phyloP scores from a whole-genome alignment of 2,888 invertebrate genomes.

The Folsomia manolachei region DNA sequence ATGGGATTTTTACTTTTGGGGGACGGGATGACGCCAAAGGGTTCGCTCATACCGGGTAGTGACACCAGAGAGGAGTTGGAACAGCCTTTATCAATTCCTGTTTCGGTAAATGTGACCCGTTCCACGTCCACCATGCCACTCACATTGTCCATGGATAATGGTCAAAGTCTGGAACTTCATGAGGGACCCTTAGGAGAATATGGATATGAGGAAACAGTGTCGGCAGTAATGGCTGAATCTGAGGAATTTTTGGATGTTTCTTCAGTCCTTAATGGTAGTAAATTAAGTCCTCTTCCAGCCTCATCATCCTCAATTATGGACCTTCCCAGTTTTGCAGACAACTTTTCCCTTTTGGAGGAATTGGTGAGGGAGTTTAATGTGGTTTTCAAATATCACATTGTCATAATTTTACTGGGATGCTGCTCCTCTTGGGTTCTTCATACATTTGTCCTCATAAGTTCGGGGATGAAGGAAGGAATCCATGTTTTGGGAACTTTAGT shows the following conservation, averaged over 20 bases:
- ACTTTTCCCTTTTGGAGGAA: background rate
- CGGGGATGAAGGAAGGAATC: background rate
- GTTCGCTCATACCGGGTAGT: background rate
- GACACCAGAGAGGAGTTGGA: too few species aligned
- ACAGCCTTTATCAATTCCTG: too few species aligned
- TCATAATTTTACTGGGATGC: background rate
- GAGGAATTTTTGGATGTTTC: background rate
- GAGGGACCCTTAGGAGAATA: too few species aligned
- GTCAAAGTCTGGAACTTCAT: background rate
- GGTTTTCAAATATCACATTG: slow-evolving; percentile 6
- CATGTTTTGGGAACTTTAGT: background rate
- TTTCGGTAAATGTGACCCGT: too few species aligned
- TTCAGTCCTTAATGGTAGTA: background rate
- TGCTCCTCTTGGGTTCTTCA: slow-evolving; percentile 3
- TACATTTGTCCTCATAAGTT: background rate
- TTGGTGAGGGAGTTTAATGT: background rate
- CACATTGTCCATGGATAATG: background rate
- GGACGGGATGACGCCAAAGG: background rate
- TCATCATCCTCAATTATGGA: background rate
- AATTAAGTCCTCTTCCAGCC: background rate
- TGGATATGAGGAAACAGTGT: background rate
- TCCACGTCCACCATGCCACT: background rate
- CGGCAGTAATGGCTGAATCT: background rate
- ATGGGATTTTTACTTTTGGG: background rate
- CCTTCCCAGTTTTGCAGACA: background rate